phyloP scores from a whole-genome alignment of 2,113 vertebrate genomes.

The Cebidichthys violaceus region DNA sequence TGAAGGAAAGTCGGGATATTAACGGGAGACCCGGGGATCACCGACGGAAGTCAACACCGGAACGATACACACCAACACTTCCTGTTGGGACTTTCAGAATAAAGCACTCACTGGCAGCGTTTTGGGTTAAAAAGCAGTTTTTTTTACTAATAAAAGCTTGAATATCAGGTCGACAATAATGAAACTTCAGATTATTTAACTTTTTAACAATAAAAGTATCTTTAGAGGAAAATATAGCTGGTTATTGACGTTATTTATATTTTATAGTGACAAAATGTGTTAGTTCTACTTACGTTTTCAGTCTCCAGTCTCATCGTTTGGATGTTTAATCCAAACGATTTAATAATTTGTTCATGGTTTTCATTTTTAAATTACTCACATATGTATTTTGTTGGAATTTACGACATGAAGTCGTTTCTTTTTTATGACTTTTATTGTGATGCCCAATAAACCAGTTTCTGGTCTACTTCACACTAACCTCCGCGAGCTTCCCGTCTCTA shows the following conservation, averaged over 20 bases:
- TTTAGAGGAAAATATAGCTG: too few relatives aligned
- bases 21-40: conserved; percentile 42
- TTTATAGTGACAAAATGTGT: neutral
- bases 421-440: conserved; percentile 26
- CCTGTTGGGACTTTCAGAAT: conserved; percentile 35
- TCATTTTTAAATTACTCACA: neutral
- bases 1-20: conserved; percentile 16
- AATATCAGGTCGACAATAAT: too few relatives aligned
- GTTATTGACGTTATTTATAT: too few relatives aligned
- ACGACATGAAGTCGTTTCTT: neutral
- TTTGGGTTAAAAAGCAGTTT: neutral
- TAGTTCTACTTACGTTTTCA: too few relatives aligned
- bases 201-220: too few relatives aligned
- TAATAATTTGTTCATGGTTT: neutral
- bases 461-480: neutral
- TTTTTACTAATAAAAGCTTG: neutral
- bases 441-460: neutral
- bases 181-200: too few relatives aligned
- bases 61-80: neutral
- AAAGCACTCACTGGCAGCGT: conserved; percentile 9
- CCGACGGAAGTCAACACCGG: neutral
- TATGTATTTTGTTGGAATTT: neutral
- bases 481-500: conserved; percentile 13
- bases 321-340: neutral
- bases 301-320: neutral